Base-by-base conservation (phyloP, 2,888 invertebrate species). In the Cerastis leucographa region DNA sequence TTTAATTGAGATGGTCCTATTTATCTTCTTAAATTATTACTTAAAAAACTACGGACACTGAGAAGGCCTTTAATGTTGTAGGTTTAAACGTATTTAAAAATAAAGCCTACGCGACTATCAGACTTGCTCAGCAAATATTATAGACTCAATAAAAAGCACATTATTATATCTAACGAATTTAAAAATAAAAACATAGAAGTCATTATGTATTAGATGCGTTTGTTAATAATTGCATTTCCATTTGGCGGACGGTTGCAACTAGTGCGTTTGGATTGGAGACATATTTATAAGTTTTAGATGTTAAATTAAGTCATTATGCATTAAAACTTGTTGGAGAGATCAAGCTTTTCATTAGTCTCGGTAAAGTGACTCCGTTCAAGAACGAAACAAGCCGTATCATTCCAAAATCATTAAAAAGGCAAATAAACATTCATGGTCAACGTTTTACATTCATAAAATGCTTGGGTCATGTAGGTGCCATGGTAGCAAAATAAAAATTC, bases 81-180 rank as follows among this genome's bases (percentile, higher is more conserved):
- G 85, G 76, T 86, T 76, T 79, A 81, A 86, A 85, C n/a, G 66
- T 84, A 77, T 84, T 80, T 80, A 66, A 71, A 86, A 79, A 84
- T 85, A 81, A 78, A 82, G 88, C 85, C 85, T 87, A 88, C 75
- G 89, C 89, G 81, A 85, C 80, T 88, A 81, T 83, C 86, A 80
- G 80, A 87, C 87, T 91, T 92, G 91, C 91, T 91, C 91, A 90
- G 90, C 88, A 90, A 89, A 85, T 81, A 86, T 78, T 80, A 87
- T 85, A 85, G 76, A 84, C 78, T 85, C 78, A 81, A 87, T 79
- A 82, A 82, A 80, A 86, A 91, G 92, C 92, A 94, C 92, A 84
- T 86, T 85, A 90, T 90, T 90, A 89, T 91, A 91, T 90, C 85
- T 90, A 90, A 88, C 94, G 94, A 95, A 94, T 95, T 94, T 94